Evolutionary conservation across 1,140 invertebrate genomes (phyloP).

Genomic region (Globodera ellingtonae): DNA sequence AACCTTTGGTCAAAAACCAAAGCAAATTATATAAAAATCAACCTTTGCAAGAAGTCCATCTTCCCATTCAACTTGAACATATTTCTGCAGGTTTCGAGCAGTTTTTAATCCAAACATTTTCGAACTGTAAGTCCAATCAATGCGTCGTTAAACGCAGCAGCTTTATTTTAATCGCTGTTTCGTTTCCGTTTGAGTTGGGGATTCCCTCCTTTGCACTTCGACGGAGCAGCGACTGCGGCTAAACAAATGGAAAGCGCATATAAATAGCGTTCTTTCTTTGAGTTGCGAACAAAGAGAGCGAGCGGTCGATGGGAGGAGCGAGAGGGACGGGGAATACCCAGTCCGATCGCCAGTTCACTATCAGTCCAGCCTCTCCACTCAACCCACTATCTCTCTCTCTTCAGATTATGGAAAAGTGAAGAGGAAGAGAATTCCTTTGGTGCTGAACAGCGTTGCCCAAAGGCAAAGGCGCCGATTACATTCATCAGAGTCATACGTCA

Average conservation of each 20-base stretch:
- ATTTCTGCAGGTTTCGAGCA: constrained; percentile 33
- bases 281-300: neutral
- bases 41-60: constrained; percentile 39
- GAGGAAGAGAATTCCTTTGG: neutral
- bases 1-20: neutral
- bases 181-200: neutral
- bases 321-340: neutral
- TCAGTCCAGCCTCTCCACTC: neutral
- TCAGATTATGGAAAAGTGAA: neutral
- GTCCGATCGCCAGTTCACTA: neutral
- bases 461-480: neutral
- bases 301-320: neutral
- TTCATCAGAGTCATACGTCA: neutral
- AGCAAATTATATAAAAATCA: neutral
- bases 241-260: neutral
- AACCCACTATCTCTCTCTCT: neutral
- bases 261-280: neutral
- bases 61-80: constrained; percentile 47
- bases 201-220: neutral
- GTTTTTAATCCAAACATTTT: constrained; percentile 40
- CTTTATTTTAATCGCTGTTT: neutral
- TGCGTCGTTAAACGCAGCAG: neutral
- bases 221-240: neutral
- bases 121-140: neutral
- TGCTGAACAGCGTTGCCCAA: neutral